These are phyloP conservation scores for Littorina saxatilis DNA, from an alignment of 1,140 invertebrate species.

Conservation along the genomic window DNA sequence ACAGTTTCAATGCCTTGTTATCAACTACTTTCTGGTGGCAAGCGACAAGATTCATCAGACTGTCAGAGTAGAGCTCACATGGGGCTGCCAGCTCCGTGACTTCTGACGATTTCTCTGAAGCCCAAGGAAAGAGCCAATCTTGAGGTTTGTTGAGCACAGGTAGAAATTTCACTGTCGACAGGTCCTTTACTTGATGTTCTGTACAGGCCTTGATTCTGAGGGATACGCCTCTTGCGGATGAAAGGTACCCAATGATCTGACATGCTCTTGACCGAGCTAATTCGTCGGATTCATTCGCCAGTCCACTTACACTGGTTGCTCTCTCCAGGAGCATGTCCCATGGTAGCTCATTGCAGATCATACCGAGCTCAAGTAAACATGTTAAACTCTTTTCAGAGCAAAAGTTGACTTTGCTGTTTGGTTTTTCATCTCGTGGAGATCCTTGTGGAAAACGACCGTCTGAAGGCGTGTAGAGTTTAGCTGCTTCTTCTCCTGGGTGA, in stretches of 20 bases:
- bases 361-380: conserved; percentile 38
- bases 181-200: not conserved
- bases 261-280: not conserved
- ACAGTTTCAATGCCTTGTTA: not conserved
- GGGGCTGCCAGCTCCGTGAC: not conserved
- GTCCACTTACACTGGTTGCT: conserved; percentile 13
- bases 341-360: conserved; percentile 40
- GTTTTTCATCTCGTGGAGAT: too few relatives aligned
- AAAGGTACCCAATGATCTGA: conserved; percentile 38
- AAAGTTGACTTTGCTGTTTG: conserved; percentile 13
- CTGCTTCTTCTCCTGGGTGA: conserved; percentile 12
- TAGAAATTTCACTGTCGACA: conserved; percentile 41
- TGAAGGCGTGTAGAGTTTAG: conserved; percentile 11
- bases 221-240: not conserved
- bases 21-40: conserved; percentile 1
- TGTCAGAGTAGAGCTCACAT: not conserved
- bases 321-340: conserved; percentile 39
- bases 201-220: not conserved
- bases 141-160: conserved; percentile 39
- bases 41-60: not conserved
- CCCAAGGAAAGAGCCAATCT: conserved; percentile 46
- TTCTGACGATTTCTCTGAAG: not conserved
- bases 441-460: conserved; percentile 36
- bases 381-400: not conserved
- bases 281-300: not conserved